phyloP scores from a whole-genome alignment of 1,140 invertebrate species.

The Microplitis demolitor region DNA sequence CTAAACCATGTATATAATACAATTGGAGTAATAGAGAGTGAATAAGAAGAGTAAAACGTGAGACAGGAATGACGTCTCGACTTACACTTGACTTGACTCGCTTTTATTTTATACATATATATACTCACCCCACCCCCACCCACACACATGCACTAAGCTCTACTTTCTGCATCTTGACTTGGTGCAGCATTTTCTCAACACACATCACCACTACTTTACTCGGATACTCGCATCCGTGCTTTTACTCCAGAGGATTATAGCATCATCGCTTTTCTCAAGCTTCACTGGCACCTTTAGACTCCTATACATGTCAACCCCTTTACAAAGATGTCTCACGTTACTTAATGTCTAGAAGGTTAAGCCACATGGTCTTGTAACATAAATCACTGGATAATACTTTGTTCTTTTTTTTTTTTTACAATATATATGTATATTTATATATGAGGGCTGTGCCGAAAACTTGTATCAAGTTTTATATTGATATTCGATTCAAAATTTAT shows the following conservation, averaged over 20 bases:
- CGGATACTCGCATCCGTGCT: not conserved
- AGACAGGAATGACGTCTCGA: not conserved
- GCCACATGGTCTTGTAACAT: not conserved
- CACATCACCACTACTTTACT: no score
- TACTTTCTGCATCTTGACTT: no score
- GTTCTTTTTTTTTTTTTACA: not conserved
- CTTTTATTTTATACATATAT: not conserved
- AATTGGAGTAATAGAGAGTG: no score
- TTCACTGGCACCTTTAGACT: not conserved
- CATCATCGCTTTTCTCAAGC: constrained; percentile 3
- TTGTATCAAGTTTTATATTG: not conserved
- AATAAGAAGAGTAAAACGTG: not conserved
- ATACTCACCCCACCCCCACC: not conserved
- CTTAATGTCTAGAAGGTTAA: constrained; percentile 12
- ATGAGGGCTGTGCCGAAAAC: not conserved
- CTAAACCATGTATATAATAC: no score
- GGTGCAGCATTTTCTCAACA: no score
- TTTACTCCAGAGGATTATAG: constrained; percentile 8
- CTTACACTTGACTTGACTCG: not conserved
- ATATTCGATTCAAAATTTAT: no score
- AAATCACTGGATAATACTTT: not conserved
- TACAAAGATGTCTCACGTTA: constrained; percentile 17
- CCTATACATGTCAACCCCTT: not conserved
- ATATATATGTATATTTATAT: not conserved
- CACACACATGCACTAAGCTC: not conserved